These are phyloP conservation scores for Cichladusa arquata DNA, from an alignment of 2,113 vertebrate genomes.

Conservation along the genomic window DNA sequence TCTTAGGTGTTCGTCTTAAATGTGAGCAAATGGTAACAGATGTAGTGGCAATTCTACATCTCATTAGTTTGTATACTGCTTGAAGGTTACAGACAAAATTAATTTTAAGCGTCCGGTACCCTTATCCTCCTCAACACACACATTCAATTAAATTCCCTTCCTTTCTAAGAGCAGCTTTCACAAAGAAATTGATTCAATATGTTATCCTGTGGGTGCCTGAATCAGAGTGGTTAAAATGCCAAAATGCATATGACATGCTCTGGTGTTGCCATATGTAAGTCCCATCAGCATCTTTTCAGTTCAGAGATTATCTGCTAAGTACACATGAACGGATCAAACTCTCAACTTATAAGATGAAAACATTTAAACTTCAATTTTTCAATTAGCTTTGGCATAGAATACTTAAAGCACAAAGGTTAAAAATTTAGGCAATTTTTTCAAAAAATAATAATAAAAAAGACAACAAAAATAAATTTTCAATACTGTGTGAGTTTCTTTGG, in stretches of 20 bases:
- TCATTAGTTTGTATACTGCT: neutral
- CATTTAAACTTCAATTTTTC: neutral
- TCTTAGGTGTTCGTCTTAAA: neutral
- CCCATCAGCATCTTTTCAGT: neutral
- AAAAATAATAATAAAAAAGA: neutral
- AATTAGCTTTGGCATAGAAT: neutral
- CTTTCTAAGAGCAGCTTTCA: neutral
- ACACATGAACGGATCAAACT: neutral
- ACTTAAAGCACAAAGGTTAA: neutral
- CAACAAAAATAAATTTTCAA: neutral
- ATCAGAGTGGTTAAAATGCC: neutral
- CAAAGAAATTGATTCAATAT: neutral
- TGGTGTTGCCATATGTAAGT: neutral
- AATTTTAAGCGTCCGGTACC: neutral
- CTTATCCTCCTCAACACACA: neutral
- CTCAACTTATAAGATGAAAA: neutral
- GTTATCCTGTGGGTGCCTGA: neutral
- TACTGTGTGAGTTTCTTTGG: neutral
- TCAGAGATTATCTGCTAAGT: neutral
- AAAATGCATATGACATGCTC: neutral
- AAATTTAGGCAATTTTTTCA: neutral
- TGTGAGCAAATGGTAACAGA: neutral
- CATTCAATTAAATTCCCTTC: constrained; percentile 32
- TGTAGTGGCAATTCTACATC: neutral
- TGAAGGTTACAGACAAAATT: constrained; percentile 44